phyloP scores from a whole-genome alignment of 2,888 invertebrate species.

The Drosophila niveifrons region DNA sequence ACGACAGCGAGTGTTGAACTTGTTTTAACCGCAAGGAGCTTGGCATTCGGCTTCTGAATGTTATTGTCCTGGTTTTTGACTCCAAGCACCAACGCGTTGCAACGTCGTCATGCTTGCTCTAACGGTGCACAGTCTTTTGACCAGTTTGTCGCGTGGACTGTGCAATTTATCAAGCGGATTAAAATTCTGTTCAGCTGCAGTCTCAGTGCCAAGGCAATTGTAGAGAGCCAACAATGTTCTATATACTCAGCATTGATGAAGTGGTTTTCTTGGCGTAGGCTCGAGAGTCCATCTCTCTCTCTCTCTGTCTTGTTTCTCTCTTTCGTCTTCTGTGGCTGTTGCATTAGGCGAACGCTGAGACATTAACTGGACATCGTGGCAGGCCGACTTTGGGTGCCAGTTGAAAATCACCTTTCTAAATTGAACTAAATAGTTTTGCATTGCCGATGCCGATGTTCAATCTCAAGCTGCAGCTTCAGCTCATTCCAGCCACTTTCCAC shows the following conservation, averaged over 20 bases:
- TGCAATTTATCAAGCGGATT: conserved; percentile 46
- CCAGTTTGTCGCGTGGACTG: conserved; percentile 48
- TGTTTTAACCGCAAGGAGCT: conserved; percentile 43
- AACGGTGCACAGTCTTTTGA: conserved; percentile 33
- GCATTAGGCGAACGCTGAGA: conserved; percentile 26
- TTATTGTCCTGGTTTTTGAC: conserved; percentile 38
- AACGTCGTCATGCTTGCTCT: not conserved
- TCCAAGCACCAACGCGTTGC: too few species aligned
- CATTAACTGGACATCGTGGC: conserved; percentile 50
- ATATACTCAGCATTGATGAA: conserved; percentile 13
- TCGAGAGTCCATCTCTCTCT: not conserved
- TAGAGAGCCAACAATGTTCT: conserved; percentile 22
- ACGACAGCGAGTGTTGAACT: conserved; percentile 27
- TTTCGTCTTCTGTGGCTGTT: not conserved
- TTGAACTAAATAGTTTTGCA: conserved; percentile 79
- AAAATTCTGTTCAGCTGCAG: conserved; percentile 22
- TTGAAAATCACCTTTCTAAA: conserved; percentile 83
- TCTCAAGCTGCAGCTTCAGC: conserved; percentile 1
- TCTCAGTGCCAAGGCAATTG: conserved; percentile 9
- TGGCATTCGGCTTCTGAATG: conserved; percentile 9
- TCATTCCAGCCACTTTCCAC: conserved; percentile 57
- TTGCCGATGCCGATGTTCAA: conserved; percentile 30
- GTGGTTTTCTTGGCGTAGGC: conserved; percentile 2
- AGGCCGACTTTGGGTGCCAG: conserved; percentile 56
- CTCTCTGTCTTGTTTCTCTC: not conserved